phyloP scores from a whole-genome alignment of 2,888 invertebrate genomes.

The Spilosoma lubricipeda region DNA sequence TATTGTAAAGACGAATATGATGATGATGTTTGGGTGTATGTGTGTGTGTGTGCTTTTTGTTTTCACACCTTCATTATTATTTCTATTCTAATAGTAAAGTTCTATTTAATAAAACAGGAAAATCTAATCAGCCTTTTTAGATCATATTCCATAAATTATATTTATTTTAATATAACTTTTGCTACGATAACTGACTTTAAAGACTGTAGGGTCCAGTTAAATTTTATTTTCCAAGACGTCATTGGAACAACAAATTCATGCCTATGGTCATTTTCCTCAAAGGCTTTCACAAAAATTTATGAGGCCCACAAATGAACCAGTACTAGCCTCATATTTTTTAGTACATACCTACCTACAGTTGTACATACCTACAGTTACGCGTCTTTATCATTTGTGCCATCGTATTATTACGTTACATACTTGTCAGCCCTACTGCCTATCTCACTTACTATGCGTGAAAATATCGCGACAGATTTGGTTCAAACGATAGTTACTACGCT shows the following conservation, averaged over 20 bases:
- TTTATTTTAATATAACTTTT: background rate
- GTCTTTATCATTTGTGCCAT: constrained; percentile 12
- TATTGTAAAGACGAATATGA: background rate
- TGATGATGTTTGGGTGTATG: too few relatives aligned
- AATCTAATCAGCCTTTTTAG: background rate
- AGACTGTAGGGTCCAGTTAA: background rate
- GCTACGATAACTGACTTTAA: background rate
- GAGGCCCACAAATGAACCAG: background rate
- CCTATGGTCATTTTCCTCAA: background rate
- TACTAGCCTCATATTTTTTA: background rate
- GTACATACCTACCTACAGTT: background rate
- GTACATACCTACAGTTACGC: background rate
- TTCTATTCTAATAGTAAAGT: too few relatives aligned
- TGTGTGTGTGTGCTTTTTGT: too few relatives aligned
- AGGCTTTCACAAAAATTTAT: background rate
- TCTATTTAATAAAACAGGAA: too few relatives aligned
- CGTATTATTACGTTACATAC: constrained; percentile 22
- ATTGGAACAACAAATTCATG: background rate
- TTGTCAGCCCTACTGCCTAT: constrained; percentile 37
- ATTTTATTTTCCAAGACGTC: background rate
- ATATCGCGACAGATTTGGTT: constrained; percentile 60
- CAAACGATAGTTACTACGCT: constrained; percentile 51
- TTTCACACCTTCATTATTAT: too few relatives aligned
- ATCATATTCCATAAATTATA: too few relatives aligned
- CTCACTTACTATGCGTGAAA: constrained; percentile 49